phyloP scores from a whole-genome alignment of 2,797 vertebrate genomes.

The Catostomus latipinnis region DNA sequence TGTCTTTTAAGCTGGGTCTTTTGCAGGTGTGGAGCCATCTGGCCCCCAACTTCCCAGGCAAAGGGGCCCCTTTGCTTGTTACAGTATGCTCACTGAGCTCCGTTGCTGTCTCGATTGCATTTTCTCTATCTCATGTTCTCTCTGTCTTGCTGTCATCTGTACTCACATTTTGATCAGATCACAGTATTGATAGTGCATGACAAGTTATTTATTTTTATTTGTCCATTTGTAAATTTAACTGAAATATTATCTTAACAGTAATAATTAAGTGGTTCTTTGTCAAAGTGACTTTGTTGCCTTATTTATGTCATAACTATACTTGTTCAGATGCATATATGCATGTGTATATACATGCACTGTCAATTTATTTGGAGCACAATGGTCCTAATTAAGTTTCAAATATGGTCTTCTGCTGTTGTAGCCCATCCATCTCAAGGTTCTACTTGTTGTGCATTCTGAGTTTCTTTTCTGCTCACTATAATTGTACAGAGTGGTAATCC shows the following conservation, averaged over 20 bases:
- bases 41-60: slow-evolving; percentile 65
- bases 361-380: too few species aligned
- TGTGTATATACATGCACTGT: too few species aligned
- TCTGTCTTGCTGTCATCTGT: slow-evolving; percentile 38
- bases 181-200: background rate
- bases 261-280: background rate
- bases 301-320: background rate
- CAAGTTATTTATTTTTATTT: background rate
- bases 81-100: slow-evolving; percentile 24
- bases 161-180: slow-evolving; percentile 62
- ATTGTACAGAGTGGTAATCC: too few species aligned
- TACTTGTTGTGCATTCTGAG: too few species aligned
- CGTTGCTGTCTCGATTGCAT: slow-evolving; percentile 12
- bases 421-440: too few species aligned
- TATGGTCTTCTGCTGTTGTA: too few species aligned
- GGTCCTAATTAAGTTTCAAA: too few species aligned
- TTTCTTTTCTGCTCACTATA: too few species aligned
- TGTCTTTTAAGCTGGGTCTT: slow-evolving; percentile 58
- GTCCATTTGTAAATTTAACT: background rate
- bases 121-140: slow-evolving; percentile 11
- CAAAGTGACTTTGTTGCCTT: background rate
- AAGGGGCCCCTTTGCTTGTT: slow-evolving; percentile 44
- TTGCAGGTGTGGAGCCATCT: slow-evolving; percentile 79
- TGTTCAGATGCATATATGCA: background rate
- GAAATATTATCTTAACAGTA: background rate